These are phyloP conservation scores for Acinonyx jubatus DNA, from an alignment of 2,113 vertebrate species.

Conservation along the genomic window DNA sequence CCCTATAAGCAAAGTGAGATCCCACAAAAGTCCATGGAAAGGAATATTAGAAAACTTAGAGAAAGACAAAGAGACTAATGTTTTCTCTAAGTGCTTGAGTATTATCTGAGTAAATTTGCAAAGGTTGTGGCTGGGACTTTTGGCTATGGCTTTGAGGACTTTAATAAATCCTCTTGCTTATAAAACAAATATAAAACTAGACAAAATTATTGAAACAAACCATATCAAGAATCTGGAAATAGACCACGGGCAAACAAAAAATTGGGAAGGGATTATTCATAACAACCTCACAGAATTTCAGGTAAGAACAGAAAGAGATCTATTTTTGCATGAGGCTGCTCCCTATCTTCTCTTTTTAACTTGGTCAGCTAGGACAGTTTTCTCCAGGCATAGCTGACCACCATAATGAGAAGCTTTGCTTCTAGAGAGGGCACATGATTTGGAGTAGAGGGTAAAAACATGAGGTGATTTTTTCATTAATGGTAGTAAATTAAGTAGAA, in stretches of 20 bases:
- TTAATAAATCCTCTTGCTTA: not conserved
- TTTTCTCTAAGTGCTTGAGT: not conserved
- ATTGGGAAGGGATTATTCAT: not conserved
- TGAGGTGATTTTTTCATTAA: not conserved
- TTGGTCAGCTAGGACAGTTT: not conserved
- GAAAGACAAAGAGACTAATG: not conserved
- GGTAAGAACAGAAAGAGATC: not conserved
- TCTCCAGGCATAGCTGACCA: not conserved
- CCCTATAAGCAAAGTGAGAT: not conserved
- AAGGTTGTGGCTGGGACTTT: not conserved
- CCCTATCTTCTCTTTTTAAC: not conserved
- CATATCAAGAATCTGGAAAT: not conserved
- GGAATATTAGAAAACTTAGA: not conserved
- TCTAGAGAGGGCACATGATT: not conserved
- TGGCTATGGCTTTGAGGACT: not conserved
- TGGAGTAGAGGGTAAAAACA: not conserved
- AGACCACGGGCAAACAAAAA: not conserved
- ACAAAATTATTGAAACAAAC: not conserved
- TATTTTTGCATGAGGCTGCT: not conserved
- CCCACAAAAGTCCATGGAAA: not conserved
- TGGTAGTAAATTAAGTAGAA: not conserved
- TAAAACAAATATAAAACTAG: not conserved
- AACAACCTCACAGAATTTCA: not conserved
- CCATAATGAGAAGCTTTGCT: not conserved
- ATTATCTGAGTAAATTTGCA: not conserved